phyloP scores from a whole-genome alignment of 2,888 invertebrate species.

The Plutella xylostella region DNA sequence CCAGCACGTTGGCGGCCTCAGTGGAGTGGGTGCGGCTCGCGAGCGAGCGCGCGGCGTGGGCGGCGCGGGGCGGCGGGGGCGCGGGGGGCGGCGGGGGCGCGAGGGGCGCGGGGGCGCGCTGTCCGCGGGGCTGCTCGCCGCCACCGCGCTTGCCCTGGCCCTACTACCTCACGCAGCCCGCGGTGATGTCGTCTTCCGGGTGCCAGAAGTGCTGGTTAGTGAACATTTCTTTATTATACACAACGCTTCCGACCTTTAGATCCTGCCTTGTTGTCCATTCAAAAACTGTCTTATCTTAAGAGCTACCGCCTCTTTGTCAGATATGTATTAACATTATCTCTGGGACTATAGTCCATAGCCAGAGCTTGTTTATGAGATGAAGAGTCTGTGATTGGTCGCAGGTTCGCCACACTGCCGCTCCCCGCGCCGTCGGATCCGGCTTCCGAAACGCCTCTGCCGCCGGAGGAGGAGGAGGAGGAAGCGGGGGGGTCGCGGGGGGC shows the following conservation, averaged over 20 bases:
- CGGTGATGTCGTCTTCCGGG: slow-evolving; percentile 52
- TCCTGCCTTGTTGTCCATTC: too few species aligned
- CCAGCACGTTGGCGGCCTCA: too few species aligned
- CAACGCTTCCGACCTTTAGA: too few species aligned
- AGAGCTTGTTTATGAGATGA: neutral
- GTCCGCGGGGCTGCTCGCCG: slow-evolving; percentile 21
- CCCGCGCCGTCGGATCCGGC: slow-evolving; percentile 49
- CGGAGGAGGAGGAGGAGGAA: slow-evolving; percentile 25
- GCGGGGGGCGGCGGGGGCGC: slow-evolving; percentile 21
- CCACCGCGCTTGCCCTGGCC: slow-evolving; percentile 17
- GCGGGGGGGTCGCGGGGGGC: slow-evolving; percentile 17
- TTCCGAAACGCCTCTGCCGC: slow-evolving; percentile 28
- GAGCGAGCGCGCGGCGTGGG: too few species aligned
- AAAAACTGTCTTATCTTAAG: too few species aligned
- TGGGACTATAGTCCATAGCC: neutral
- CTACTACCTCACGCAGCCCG: slow-evolving; percentile 19
- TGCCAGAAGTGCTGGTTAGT: slow-evolving; percentile 53
- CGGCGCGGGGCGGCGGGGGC: slow-evolving; percentile 20
- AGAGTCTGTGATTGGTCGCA: too few species aligned
- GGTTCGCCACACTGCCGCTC: slow-evolving; percentile 55
- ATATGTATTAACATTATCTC: neutral
- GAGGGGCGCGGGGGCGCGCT: slow-evolving; percentile 20
- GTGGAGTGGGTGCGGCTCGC: too few species aligned
- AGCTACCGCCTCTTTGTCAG: neutral
- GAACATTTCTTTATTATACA: neutral